Conservation (phyloP, 2,888 invertebrate species). For the Meiosimyza platycephala region DNA sequence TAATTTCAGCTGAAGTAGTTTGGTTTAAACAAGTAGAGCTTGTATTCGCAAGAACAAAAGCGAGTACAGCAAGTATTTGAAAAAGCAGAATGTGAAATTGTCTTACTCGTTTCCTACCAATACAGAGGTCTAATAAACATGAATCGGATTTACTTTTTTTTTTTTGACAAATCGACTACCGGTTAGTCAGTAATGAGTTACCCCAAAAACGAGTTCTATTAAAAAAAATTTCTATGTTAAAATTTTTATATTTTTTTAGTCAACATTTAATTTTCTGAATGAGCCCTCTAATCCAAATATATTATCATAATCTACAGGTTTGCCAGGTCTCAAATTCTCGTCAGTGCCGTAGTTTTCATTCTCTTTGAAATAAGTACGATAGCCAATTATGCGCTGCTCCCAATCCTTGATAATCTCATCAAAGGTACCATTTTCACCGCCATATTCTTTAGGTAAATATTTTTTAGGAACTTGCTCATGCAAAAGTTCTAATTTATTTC, state of each 20-base stretch:
- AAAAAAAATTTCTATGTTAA: background rate
- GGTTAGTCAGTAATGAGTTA: background rate
- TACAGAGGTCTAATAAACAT: no score
- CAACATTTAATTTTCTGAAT: conserved; percentile 60
- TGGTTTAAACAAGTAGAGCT: no score
- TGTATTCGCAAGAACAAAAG: no score
- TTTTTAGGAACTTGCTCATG: conserved; percentile 71
- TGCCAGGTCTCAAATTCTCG: conserved; percentile 56
- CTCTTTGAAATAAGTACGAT: conserved; percentile 53
- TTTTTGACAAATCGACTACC: background rate
- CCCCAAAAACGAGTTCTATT: background rate
- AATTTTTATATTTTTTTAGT: conserved; percentile 44
- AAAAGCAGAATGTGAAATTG: no score
- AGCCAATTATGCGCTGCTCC: conserved; percentile 54
- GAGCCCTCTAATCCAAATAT: conserved; percentile 61
- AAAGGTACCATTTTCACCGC: conserved; percentile 71
- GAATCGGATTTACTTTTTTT: no score
- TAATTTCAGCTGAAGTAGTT: no score
- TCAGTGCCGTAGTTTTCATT: conserved; percentile 55
- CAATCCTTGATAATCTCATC: conserved; percentile 52
- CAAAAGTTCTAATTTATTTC: conserved; percentile 70
- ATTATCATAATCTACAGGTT: conserved; percentile 54
- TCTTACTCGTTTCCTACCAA: no score
- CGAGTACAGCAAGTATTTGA: no score
- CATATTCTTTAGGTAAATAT: conserved; percentile 75